Percentiles rank a stretch among this genome's conserved stretches.
Evolutionary conservation across 1,140 invertebrate genomes (phyloP).

Genomic region (Pseudachorutes palmiensis): DNA sequence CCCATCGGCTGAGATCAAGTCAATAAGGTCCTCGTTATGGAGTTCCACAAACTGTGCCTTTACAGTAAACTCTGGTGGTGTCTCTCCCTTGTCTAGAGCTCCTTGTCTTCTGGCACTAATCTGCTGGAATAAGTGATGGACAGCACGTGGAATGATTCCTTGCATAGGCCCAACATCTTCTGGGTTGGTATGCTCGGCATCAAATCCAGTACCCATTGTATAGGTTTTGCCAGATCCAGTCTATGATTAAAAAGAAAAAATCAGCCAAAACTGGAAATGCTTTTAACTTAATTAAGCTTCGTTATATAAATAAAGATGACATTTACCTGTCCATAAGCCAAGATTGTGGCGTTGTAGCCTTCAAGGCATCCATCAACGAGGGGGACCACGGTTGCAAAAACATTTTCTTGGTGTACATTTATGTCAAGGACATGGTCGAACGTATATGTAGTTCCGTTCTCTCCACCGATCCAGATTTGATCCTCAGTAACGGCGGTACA

Average conservation of each 20-base stretch:
- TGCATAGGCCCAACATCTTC: slow-evolving; percentile 48
- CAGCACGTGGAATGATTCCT: slow-evolving; percentile 89
- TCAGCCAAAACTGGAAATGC: too few relatives aligned
- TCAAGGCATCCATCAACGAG: slow-evolving; percentile 81
- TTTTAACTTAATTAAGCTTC: not conserved
- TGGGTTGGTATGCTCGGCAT: slow-evolving; percentile 52
- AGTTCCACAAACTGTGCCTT: slow-evolving; percentile 84
- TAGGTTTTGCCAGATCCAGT: slow-evolving; percentile 97
- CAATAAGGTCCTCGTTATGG: slow-evolving; percentile 93
- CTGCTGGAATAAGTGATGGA: slow-evolving; percentile 77
- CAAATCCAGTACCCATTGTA: slow-evolving; percentile 97
- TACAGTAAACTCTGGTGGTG: slow-evolving; percentile 70
- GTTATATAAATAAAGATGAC: not conserved
- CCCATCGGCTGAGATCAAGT: slow-evolving; percentile 43
- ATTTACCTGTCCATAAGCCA: slow-evolving; percentile 85
- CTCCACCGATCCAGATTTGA: slow-evolving; percentile 83
- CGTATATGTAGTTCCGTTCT: slow-evolving; percentile 93
- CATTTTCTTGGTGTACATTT: slow-evolving; percentile 54
- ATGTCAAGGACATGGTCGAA: slow-evolving; percentile 92
- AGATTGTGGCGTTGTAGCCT: slow-evolving; percentile 89
- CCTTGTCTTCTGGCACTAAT: slow-evolving; percentile 53
- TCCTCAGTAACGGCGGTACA: slow-evolving; percentile 80
- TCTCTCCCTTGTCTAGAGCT: slow-evolving; percentile 51
- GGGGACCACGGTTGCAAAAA: slow-evolving; percentile 80
- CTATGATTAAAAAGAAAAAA: slow-evolving; percentile 51